A percentile compares a stretch with the other conserved stretches of the same genome.
phyloP scores from a whole-genome alignment of 64 coral and sea anemone genomes.

The Dendronephthya gigantea region DNA sequence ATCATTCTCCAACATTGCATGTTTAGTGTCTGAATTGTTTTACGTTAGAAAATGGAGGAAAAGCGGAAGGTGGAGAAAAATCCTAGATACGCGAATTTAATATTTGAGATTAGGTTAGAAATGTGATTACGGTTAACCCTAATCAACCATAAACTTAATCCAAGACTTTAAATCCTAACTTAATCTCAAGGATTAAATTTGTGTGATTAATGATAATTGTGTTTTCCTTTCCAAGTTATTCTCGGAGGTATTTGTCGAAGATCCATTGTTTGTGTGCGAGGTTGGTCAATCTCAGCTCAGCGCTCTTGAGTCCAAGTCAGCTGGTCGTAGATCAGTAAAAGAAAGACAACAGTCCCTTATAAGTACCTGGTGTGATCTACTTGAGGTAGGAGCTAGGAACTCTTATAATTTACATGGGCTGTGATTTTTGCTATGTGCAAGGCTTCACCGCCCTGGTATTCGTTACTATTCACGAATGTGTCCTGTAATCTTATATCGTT shows the following conservation, averaged over 20 bases:
- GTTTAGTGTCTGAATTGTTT: neutral
- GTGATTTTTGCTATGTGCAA: neutral
- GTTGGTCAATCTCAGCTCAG: constrained; percentile 80
- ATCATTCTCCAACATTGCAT: neutral
- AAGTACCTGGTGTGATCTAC: constrained; percentile 57
- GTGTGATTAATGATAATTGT: no score
- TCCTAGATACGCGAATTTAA: no score
- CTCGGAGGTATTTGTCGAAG: constrained; percentile 94
- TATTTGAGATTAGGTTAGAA: no score
- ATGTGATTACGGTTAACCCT: no score
- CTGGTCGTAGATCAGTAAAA: constrained; percentile 80
- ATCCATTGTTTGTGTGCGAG: constrained; percentile 88
- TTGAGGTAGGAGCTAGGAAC: constrained; percentile 51
- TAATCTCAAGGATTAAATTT: no score
- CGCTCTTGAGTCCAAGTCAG: constrained; percentile 56
- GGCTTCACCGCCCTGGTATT: neutral
- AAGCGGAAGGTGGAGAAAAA: no score
- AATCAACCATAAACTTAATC: no score
- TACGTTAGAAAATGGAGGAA: neutral
- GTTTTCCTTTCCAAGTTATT: constrained; percentile 51
- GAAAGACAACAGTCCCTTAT: constrained; percentile 66
- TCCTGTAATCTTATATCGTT: no score
- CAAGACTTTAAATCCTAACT: no score
- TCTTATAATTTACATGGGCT: neutral
- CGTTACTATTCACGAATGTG: neutral